Percentiles rank a stretch among this genome's conserved stretches.
These are phyloP conservation scores for Rhizoglyphus robini DNA, from an alignment of 1,140 invertebrate genomes.

Conservation along the genomic window DNA sequence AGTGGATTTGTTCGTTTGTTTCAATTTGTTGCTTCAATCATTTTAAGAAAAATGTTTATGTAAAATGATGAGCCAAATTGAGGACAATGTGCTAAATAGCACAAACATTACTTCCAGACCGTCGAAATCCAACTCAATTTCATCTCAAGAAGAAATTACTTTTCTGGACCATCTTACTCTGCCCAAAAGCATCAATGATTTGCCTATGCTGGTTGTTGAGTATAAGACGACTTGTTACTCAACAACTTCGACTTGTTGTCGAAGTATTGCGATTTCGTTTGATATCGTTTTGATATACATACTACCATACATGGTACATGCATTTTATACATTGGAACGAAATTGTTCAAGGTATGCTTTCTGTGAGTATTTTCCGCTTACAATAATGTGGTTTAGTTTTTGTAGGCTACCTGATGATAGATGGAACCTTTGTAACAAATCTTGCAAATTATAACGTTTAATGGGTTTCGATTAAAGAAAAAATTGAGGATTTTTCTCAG, in stretches of 20 bases:
- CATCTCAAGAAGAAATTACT: no score
- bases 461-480: constrained; percentile 50
- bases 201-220: constrained; percentile 83
- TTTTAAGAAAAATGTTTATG: no score
- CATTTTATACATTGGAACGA: constrained; percentile 70
- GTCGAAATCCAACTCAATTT: no score
- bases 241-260: constrained; percentile 73
- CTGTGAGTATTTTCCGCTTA: constrained; percentile 32
- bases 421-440: constrained; percentile 56
- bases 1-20: no score
- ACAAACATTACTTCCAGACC: no score
- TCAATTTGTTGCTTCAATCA: no score
- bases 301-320: no score
- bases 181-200: constrained; percentile 31
- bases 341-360: constrained; percentile 53
- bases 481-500: constrained; percentile 48
- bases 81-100: neutral
- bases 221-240: constrained; percentile 74
- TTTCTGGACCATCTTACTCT: neutral
- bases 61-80: no score
- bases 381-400: constrained; percentile 10
- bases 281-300: constrained; percentile 68
- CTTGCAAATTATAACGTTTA: constrained; percentile 47
- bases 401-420: neutral
- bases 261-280: constrained; percentile 68